Conservation (phyloP, 2,888 invertebrate species). For the Caradrina clavipalpis region DNA sequence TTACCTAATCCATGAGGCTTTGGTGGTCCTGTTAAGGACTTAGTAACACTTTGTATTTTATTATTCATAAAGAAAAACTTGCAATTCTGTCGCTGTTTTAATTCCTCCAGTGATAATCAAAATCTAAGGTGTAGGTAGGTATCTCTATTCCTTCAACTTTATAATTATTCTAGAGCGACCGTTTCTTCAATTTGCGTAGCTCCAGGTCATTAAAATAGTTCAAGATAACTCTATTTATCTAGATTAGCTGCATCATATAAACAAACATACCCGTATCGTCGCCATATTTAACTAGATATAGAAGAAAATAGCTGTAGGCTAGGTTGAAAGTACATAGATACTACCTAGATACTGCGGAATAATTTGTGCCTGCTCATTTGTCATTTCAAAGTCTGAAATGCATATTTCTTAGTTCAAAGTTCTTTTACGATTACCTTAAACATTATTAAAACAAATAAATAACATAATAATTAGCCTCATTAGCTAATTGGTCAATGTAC, state of each 20-base stretch:
- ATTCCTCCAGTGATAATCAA: neutral
- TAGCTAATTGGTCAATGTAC: neutral
- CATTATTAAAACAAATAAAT: no score
- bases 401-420: conserved; percentile 30
- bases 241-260: conserved; percentile 9
- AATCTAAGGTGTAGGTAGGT: neutral
- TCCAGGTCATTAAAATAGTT: conserved; percentile 4
- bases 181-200: neutral
- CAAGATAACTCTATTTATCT: conserved; percentile 14
- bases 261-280: conserved; percentile 8
- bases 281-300: conserved; percentile 12
- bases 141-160: neutral
- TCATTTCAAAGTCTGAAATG: conserved; percentile 31
- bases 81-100: neutral
- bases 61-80: neutral
- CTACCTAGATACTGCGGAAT: neutral
- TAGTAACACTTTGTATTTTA: neutral
- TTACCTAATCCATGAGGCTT: no score
- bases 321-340: conserved; percentile 9
- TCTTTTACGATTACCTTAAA: conserved; percentile 11
- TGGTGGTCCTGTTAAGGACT: neutral
- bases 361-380: no score
- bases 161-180: neutral
- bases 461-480: conserved; percentile 11
- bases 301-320: conserved; percentile 5